Percentiles rank a stretch among this genome's conserved stretches.
Conservation (phyloP, 2,113 vertebrate genomes). For the Lichenostomus cassidix region DNA sequence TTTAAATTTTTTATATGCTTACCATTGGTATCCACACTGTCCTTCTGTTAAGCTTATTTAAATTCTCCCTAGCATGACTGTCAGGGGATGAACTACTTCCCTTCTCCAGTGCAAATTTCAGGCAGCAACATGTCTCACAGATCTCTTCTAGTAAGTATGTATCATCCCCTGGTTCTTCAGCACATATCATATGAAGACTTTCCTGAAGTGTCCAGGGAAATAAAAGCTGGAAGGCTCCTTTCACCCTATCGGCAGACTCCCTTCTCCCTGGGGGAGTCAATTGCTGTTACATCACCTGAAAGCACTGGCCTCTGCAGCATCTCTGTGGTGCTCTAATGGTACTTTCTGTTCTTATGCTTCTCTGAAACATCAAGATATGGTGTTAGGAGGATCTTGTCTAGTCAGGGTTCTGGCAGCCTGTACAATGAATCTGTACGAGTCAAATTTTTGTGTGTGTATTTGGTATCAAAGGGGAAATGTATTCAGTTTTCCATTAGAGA, state of each 20-base stretch:
- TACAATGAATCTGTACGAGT: neutral
- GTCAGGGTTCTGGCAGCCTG: neutral
- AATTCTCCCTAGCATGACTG: neutral
- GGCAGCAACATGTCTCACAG: neutral
- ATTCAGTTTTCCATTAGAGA: neutral
- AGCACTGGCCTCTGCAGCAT: neutral
- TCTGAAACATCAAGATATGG: accelerated
- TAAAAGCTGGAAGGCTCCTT: neutral
- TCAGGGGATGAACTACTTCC: neutral
- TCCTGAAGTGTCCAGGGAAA: neutral
- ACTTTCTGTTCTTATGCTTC: neutral
- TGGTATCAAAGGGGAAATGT: neutral
- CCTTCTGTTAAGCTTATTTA: neutral
- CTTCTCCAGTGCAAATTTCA: neutral
- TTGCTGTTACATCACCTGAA: neutral
- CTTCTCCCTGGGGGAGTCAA: neutral
- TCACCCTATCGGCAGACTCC: neutral
- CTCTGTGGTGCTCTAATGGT: neutral
- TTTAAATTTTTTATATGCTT: neutral
- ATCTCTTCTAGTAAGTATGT: neutral
- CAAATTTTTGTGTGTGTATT: neutral
- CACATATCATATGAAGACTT: neutral
- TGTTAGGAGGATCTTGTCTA: neutral
- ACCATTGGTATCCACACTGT: neutral
- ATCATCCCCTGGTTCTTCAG: neutral